These are phyloP conservation scores for Sebastes nivosus DNA, from an alignment of 2,797 vertebrate species.

Conservation along the genomic window DNA sequence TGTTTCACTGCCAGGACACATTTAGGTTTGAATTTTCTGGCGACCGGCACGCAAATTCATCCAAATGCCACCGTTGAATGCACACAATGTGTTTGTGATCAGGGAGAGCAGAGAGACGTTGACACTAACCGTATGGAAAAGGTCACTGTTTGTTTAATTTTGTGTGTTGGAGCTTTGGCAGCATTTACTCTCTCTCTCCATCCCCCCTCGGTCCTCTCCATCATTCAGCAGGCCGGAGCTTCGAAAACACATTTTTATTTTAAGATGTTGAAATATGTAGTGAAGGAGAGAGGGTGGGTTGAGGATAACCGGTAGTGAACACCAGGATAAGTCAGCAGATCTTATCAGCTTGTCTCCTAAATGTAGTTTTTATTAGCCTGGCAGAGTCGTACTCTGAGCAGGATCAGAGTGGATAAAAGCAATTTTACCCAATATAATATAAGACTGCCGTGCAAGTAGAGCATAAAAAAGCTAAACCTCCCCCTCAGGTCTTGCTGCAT, in stretches of 20 bases:
- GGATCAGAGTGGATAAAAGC: background rate
- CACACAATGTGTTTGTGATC: conserved; percentile 31
- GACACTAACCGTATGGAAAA: conserved; percentile 43
- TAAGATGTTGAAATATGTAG: background rate
- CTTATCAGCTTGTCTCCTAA: background rate
- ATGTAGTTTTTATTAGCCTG: background rate
- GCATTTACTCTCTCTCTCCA: background rate
- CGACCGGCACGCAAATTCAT: background rate
- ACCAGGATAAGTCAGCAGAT: background rate
- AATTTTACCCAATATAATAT: background rate
- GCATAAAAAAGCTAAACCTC: background rate
- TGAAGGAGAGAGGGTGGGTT: background rate
- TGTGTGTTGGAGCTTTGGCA: conserved; percentile 29
- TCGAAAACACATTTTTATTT: background rate
- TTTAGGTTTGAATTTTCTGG: conserved; percentile 1
- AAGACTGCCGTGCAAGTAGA: background rate
- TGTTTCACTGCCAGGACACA: background rate
- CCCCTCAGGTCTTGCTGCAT: background rate
- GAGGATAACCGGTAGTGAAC: background rate
- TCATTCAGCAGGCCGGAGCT: background rate
- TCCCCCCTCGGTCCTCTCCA: background rate
- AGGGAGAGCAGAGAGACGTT: background rate
- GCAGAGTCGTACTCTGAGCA: background rate
- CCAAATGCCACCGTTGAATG: conserved; percentile 26
- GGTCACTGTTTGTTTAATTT: conserved; percentile 33